Conservation (phyloP, 2,113 vertebrate species). For the Chaetura pelagica region DNA sequence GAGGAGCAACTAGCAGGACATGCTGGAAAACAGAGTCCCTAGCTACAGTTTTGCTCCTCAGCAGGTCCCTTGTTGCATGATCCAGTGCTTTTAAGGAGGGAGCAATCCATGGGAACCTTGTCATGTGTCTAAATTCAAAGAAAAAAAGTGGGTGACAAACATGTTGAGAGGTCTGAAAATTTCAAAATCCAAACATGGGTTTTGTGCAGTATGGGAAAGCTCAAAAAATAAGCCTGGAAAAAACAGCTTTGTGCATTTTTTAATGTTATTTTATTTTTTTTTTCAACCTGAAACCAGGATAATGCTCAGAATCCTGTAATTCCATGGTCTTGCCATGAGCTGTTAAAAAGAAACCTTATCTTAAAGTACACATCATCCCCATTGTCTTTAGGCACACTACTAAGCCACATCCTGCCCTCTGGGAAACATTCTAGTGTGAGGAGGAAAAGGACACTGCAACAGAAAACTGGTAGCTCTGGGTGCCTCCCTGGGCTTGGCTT, state of each 20-base stretch:
- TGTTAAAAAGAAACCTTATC: not conserved
- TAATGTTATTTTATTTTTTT: not conserved
- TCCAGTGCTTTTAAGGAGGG: not conserved
- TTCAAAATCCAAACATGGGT: not conserved
- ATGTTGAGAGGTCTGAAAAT: not conserved
- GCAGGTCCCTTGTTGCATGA: not conserved
- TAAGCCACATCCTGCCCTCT: not conserved
- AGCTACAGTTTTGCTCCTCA: not conserved
- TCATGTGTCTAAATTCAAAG: not conserved
- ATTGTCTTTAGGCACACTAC: not conserved
- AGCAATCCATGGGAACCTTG: not conserved
- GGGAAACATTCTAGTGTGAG: not conserved
- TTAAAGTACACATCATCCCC: not conserved
- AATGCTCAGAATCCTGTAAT: not conserved
- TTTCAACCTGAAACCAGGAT: not conserved
- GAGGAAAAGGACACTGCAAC: not conserved
- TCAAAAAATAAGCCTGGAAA: not conserved
- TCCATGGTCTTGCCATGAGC: not conserved
- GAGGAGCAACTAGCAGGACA: rapidly evolving
- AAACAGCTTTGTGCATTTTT: not conserved
- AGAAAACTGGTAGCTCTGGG: not conserved
- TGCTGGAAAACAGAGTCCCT: not conserved
- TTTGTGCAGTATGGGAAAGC: not conserved
- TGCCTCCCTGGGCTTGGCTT: not conserved
- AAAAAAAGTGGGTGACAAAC: not conserved